These are phyloP conservation scores for Lithobates sylvaticus DNA, from an alignment of 2,797 vertebrate genomes.

Conservation along the genomic window DNA sequence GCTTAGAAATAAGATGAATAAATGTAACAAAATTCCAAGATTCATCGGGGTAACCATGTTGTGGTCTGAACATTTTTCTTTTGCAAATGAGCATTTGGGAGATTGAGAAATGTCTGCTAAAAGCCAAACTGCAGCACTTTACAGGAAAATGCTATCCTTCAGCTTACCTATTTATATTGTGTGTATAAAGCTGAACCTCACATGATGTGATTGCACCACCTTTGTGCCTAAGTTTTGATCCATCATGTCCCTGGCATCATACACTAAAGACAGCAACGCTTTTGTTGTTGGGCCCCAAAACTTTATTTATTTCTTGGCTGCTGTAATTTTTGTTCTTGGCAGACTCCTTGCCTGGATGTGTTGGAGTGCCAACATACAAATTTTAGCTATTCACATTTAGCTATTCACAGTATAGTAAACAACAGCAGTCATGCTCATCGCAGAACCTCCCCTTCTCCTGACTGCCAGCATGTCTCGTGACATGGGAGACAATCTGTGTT, in stretches of 20 bases:
- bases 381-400: not conserved
- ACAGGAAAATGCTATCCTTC: not conserved
- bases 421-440: not conserved
- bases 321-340: not conserved
- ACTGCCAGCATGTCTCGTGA: not conserved
- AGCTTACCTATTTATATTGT: not conserved
- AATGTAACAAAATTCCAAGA: not conserved
- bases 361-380: not conserved
- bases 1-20: not conserved
- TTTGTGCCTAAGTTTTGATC: not conserved
- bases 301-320: not conserved
- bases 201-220: too few relatives aligned
- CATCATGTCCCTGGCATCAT: not conserved
- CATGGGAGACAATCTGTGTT: not conserved
- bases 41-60: not conserved
- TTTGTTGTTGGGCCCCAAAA: not conserved
- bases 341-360: not conserved
- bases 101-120: not conserved
- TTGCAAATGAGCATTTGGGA: not conserved
- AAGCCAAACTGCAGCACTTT: not conserved
- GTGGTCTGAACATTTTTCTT: not conserved
- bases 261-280: not conserved
- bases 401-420: not conserved
- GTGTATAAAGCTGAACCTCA: not conserved
- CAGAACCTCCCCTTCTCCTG: too few relatives aligned